Base-by-base conservation (phyloP, 2,113 vertebrate genomes). In the Conger conger region DNA sequence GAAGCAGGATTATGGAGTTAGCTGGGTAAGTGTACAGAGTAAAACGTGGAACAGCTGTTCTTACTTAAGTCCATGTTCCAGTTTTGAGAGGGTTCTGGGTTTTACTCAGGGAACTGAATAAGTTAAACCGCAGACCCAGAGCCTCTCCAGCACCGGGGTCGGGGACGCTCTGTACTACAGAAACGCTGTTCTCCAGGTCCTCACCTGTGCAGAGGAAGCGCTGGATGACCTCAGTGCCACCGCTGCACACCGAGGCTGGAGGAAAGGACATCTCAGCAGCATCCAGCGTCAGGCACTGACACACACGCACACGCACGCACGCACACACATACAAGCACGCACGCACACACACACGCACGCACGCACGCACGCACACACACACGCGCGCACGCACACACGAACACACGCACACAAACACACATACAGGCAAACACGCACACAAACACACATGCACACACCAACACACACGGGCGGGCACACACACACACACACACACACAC, bases 181-280 rank as follows among this genome's bases (percentile, higher is more conserved):
- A 63, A 63, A 63, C 23, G 4, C 23, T 27, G 2, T 63, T 8
- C 57, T 63, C 18, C 15, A 27, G 4, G 35, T 2, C 17, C 84
- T 93, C 89, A 99, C 98, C 97, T 79, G 86, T 88, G 88, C 98
- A 99, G 33, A 99, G 93, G 91, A 97, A 99, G 84, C 93, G 95
- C 88, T 99, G 97, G 84, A 99, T 93, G 87, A 93, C 94, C 80
- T 96, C 95, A 0, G 97, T 98, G 1, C 98, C 97, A 0, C 88
- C 94, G 0, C 89, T 11, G 76, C 97, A 99, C 89, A 98, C 93
- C 3, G 94, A 94, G 0, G 79, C 84, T 0, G 96, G 93, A 0
- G 98, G 98, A 89, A 95, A 98, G 38, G 89, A 88, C 97, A 99
- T 98, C 87, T 77, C 88, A 0, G 92, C 88, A 16, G 94, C 93